These are phyloP conservation scores for Synanthedon myopaeformis DNA, from an alignment of 2,888 invertebrate genomes.

Conservation along the genomic window DNA sequence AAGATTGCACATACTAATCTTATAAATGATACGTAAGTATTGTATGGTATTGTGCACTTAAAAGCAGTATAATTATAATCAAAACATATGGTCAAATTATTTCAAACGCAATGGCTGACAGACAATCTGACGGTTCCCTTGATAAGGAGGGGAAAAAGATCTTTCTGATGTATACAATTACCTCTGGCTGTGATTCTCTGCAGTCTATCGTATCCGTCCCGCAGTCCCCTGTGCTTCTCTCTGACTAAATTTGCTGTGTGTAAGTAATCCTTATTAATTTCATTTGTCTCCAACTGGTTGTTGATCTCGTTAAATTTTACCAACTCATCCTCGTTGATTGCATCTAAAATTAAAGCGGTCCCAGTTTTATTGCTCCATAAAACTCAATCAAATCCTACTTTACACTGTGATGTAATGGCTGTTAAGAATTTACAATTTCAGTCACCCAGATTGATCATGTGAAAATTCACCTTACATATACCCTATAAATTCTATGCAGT, in stretches of 20 bases:
- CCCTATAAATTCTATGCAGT: no score
- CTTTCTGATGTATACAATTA: slow-evolving; percentile 3
- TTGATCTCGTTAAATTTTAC: slow-evolving; percentile 79
- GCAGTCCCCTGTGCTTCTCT: slow-evolving; percentile 79
- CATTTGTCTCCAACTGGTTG: slow-evolving; percentile 65
- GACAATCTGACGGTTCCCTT: no score
- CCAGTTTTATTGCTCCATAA: no score
- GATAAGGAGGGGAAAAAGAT: not conserved
- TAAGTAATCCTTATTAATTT: slow-evolving; percentile 72
- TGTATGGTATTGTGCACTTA: not conserved
- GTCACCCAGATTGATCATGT: no score
- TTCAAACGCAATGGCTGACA: not conserved
- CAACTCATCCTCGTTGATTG: slow-evolving; percentile 78
- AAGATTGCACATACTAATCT: no score
- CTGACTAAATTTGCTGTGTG: slow-evolving; percentile 78
- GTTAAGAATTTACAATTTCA: no score
- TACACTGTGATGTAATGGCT: no score
- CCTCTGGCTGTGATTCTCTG: slow-evolving; percentile 81
- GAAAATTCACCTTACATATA: no score
- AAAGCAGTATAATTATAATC: no score
- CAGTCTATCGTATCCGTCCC: slow-evolving; percentile 83
- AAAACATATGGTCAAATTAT: not conserved
- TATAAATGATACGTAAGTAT: no score
- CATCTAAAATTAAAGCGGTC: slow-evolving; percentile 59
- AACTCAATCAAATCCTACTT: no score